Base-by-base conservation (phyloP, 1,140 invertebrate species). In the Diprion similis region DNA sequence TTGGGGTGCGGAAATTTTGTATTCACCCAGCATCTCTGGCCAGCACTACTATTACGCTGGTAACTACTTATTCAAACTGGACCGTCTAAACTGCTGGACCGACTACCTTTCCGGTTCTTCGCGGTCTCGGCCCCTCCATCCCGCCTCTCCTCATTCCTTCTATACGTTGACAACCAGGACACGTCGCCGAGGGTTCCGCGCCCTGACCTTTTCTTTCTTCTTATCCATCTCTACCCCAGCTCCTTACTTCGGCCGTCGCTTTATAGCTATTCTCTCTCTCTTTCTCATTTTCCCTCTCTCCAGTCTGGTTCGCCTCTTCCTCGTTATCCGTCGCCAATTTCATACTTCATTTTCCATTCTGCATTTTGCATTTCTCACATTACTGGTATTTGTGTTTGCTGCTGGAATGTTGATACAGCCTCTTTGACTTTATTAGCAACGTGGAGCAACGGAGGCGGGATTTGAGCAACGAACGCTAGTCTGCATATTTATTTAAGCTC, bases 1-100 rank as follows among this genome's bases (percentile, higher is more conserved):
- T 6, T 1, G 24, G 24, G 24, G 24, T 37, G 24, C 24, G 24
- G 0, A 79, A 77, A 85, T 85, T 86, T 72, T 71, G 84, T 84
- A 87, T 86, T 86, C 84, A 81, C 75, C 71, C 70, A 75, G 72
- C 84, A 84, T 85, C 79, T 82, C 75, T 76, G 82, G 83, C 81
- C 84, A 75, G 82, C 78, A 80, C 77, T 78, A 76, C 83, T 84
- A 86, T 87, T 87, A 86, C 80, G 78, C 80, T 74, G 77, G 83
- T 86, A 86, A 87, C 85, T 87, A 86, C 84, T 86, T 86, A 86
- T 87, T 86, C 85, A 86, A 85, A 82, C 82, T 77, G 82, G 77
- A 86, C 84, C 82, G 81, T 75, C 68, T 75, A 79, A 79, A 76
- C 81, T 59, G 51, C 51, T 59, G 51, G 51, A 59, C 51, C 51